phyloP scores from a whole-genome alignment of 2,888 invertebrate genomes.

The Chrysodeixis includens region DNA sequence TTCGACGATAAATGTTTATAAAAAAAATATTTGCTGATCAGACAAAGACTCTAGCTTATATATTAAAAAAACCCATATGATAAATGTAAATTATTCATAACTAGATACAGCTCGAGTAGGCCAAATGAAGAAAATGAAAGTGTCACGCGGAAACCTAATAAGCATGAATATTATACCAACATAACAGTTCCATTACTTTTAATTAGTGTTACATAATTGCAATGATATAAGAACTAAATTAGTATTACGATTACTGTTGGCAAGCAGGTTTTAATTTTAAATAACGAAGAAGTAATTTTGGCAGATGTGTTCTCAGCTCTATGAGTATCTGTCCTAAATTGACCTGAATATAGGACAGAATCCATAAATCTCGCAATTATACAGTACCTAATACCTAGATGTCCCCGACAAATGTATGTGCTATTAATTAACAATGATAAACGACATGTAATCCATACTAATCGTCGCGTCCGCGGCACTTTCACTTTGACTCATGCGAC shows the following conservation, averaged over 20 bases:
- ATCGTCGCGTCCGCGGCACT: slow-evolving; percentile 64
- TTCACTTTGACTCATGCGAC: slow-evolving; percentile 64
- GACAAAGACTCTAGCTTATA: background rate
- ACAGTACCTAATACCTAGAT: slow-evolving; percentile 8
- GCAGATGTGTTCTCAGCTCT: background rate
- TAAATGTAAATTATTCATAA: background rate
- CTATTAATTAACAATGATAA: slow-evolving; percentile 55
- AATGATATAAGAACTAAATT: background rate
- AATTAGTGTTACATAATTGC: slow-evolving; percentile 10
- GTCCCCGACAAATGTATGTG: slow-evolving; percentile 12
- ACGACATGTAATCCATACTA: slow-evolving; percentile 57
- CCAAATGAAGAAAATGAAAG: slow-evolving; percentile 16
- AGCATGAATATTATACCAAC: slow-evolving; percentile 12
- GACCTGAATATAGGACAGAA: background rate
- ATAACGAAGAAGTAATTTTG: background rate
- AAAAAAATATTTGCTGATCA: background rate
- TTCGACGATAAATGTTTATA: background rate
- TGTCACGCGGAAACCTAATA: slow-evolving; percentile 14
- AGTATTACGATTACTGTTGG: background rate
- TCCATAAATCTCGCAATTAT: slow-evolving; percentile 13
- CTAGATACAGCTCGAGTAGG: background rate
- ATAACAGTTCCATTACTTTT: slow-evolving; percentile 5
- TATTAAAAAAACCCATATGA: background rate
- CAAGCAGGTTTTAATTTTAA: background rate
- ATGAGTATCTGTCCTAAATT: background rate